Evolutionary conservation across 2,888 invertebrate genomes (phyloP), one percentile per base, ranked within the genome.

Genomic region (Augochlorella aurata): DNA sequence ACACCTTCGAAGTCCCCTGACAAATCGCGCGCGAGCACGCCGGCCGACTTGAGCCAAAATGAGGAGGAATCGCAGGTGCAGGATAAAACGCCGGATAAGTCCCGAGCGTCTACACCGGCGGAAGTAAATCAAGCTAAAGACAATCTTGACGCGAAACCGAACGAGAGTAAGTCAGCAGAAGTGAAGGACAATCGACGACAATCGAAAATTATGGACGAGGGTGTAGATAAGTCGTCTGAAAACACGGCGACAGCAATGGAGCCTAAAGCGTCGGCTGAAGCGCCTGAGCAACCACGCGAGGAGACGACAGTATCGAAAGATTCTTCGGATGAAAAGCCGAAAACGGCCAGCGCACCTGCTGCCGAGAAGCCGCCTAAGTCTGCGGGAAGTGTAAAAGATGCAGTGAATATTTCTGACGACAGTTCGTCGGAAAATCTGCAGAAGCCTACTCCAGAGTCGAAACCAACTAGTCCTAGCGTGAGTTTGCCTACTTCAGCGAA

Each of bases 1-100:
- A 24, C 49, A 5, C 49, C 68, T 18, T 50, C 74, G 14, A 79
- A 61, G 10, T 58, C 74, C 5, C 18, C 77, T 3, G 68, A 84
- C 12, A 73, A 66, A 12, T 81, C 81, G 21, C 78, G 68, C n/a
- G 45, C 50, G 10, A 68, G 24, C 47, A 52, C 74, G n/a, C 74
- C 79, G 9, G 65, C 45, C 18, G 61, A 74, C 0, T 0, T 3
- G 18, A n/a, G n/a, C 21, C 2, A 21, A 45, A 50, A 24, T 21
- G 69, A 82, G 10, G 61, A 58, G 2, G 61, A 79, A 47, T 8
- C 54, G n/a, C 71, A 67, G 14, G 68, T 38, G 2, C 47, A 47
- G 18, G 16, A 54, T 2, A 70, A 74, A 54, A 24, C 74, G 1
- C 58, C 84, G 49, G 52, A 77, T n/a, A 69, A 81, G 38, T 81